These are phyloP conservation scores for Melanargia galathea DNA, from an alignment of 2,888 invertebrate species.

Conservation along the genomic window DNA sequence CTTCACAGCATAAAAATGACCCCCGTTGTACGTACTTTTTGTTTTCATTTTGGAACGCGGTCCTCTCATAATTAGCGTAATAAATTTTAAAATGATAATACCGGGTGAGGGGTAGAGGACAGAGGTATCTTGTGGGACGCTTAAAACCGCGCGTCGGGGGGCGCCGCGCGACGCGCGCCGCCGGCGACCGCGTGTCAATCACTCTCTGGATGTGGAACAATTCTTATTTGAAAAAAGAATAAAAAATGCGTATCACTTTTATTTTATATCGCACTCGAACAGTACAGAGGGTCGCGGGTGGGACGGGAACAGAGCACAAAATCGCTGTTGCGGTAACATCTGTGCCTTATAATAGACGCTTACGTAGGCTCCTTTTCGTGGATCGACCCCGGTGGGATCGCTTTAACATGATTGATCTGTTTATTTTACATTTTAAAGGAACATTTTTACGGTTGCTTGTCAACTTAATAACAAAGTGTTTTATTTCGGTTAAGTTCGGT, in stretches of 20 bases:
- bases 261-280: slow-evolving; percentile 64
- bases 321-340: slow-evolving; percentile 78
- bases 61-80: slow-evolving; percentile 80
- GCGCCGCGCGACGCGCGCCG: slow-evolving; percentile 62
- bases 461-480: slow-evolving; percentile 82
- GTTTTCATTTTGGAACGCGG: slow-evolving; percentile 78
- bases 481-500: slow-evolving; percentile 78
- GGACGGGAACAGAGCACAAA: slow-evolving; percentile 60
- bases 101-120: too few relatives aligned
- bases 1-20: slow-evolving; percentile 69
- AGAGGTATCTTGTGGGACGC: slow-evolving; percentile 78
- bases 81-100: slow-evolving; percentile 82
- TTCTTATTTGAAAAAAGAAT: slow-evolving; percentile 78
- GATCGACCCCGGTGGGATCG: slow-evolving; percentile 80
- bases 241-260: slow-evolving; percentile 75
- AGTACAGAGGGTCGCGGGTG: slow-evolving; percentile 46
- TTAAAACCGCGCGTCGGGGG: slow-evolving; percentile 73
- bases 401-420: slow-evolving; percentile 82
- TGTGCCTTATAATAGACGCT: slow-evolving; percentile 81
- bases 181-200: slow-evolving; percentile 80
- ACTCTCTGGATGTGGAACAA: slow-evolving; percentile 79
- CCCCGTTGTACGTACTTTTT: slow-evolving; percentile 65
- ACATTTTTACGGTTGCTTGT: slow-evolving; percentile 83
- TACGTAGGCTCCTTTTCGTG: slow-evolving; percentile 81
- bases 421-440: slow-evolving; percentile 83